A percentile compares a stretch with the other conserved stretches of the same genome.
These are phyloP conservation scores for Paedocypris sp. DNA, from an alignment of 2,113 vertebrate genomes.

Conservation along the genomic window DNA sequence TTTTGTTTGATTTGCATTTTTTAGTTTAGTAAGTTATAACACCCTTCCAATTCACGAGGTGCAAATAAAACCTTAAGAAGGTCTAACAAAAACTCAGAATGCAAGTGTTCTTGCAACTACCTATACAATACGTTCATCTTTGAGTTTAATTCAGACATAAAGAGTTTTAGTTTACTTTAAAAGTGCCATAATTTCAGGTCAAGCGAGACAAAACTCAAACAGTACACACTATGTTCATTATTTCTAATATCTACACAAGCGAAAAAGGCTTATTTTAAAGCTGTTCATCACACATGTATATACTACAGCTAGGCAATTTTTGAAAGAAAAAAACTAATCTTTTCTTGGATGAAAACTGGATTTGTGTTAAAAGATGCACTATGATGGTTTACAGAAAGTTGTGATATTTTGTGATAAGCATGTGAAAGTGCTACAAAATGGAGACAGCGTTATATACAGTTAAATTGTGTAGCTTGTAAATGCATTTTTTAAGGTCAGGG, in stretches of 20 bases:
- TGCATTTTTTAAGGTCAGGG: background rate
- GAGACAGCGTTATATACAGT: background rate
- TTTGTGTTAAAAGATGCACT: constrained; percentile 14
- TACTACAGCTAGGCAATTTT: too few relatives aligned
- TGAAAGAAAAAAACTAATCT: too few relatives aligned
- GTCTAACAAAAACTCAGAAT: background rate
- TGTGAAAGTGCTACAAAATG: constrained; percentile 20
- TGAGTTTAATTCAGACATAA: background rate
- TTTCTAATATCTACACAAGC: background rate
- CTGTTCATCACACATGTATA: background rate
- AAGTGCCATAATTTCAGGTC: too few relatives aligned
- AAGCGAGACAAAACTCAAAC: too few relatives aligned
- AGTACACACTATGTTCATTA: too few relatives aligned
- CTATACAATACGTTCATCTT: constrained; percentile 21
- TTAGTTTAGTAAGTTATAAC: background rate
- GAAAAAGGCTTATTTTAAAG: constrained; percentile 14
- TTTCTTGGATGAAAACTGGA: constrained; percentile 23
- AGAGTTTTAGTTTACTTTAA: background rate
- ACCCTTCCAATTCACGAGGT: constrained; percentile 1
- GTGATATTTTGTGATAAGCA: constrained; percentile 14
- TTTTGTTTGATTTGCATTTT: background rate
- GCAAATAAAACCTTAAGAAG: background rate
- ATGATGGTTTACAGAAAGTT: constrained; percentile 2
- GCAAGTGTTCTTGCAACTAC: constrained; percentile 14
- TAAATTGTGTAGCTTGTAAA: constrained; percentile 15